These are phyloP conservation scores for Zaprionus davidi DNA, from an alignment of 1,140 invertebrate genomes.

Conservation along the genomic window DNA sequence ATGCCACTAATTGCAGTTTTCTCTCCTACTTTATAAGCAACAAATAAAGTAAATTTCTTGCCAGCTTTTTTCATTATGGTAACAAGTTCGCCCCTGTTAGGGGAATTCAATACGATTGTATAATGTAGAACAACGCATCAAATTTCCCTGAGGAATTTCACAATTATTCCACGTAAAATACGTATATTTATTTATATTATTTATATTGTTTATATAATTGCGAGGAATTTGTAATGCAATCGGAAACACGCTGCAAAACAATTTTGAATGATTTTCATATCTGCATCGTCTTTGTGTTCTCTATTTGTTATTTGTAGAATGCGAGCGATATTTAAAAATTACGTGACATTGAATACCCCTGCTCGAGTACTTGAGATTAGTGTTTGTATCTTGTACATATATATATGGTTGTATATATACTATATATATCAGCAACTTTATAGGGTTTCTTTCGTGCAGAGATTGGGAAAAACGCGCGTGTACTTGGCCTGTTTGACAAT, in stretches of 20 bases:
- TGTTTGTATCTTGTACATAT: not conserved
- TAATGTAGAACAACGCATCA: not conserved
- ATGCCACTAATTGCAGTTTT: no score
- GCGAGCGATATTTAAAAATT: slow-evolving; percentile 1
- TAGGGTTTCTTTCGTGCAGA: slow-evolving; percentile 9
- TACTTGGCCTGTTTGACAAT: slow-evolving; percentile 57
- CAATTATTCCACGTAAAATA: not conserved
- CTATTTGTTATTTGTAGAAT: not conserved
- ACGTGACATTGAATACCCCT: slow-evolving; percentile 16
- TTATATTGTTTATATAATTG: not conserved
- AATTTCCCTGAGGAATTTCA: not conserved
- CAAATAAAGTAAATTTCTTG: no score
- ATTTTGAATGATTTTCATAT: not conserved
- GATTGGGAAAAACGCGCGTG: slow-evolving; percentile 32
- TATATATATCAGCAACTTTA: not conserved
- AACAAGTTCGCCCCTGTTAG: not conserved
- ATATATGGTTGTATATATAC: not conserved
- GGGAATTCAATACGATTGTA: not conserved
- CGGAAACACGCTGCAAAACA: slow-evolving; percentile 5
- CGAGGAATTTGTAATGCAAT: not conserved
- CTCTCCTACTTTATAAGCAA: no score
- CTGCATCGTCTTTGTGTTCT: not conserved
- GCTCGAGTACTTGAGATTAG: slow-evolving; percentile 1
- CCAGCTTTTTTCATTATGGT: not conserved
- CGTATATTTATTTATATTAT: not conserved